These are phyloP conservation scores for Thalassophryne amazonica DNA, from an alignment of 2,797 vertebrate genomes.

Conservation along the genomic window DNA sequence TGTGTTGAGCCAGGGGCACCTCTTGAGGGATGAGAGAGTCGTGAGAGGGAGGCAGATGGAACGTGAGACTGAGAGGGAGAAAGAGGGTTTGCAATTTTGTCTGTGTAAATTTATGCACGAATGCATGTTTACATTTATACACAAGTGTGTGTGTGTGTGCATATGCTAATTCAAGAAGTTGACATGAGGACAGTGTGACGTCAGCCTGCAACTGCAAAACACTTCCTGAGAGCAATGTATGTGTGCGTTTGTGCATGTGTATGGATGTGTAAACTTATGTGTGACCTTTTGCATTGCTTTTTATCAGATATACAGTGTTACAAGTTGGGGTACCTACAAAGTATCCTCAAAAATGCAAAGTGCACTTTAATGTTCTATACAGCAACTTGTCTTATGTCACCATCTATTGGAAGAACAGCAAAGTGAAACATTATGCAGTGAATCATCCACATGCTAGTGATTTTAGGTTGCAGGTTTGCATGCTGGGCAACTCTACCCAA, in stretches of 20 bases:
- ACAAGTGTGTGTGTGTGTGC: not conserved
- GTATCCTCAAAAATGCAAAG: not conserved
- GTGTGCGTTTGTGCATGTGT: not conserved
- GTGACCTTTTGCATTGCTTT: not conserved
- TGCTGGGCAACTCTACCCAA: no score
- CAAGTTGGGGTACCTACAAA: not conserved
- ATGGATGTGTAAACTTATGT: not conserved
- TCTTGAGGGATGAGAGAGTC: slow-evolving; percentile 33
- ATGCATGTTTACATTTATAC: not conserved
- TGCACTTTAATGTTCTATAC: not conserved
- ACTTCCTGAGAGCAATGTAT: not conserved
- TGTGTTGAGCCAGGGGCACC: slow-evolving; percentile 8
- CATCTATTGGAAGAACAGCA: slow-evolving; percentile 29
- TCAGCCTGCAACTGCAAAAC: not conserved
- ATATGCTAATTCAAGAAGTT: not conserved
- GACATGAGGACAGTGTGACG: not conserved
- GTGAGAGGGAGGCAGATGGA: not conserved
- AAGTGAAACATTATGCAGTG: no score
- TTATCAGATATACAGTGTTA: not conserved
- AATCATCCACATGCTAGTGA: no score
- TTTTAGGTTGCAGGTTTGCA: no score
- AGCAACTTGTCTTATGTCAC: slow-evolving; percentile 16
- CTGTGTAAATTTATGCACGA: not conserved
- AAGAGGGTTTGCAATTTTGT: not conserved
- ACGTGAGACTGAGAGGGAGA: not conserved